Evolutionary conservation across 2,888 invertebrate species (phyloP), one percentile per base, ranked within the genome.

Genomic region (Ectobius pallidus): DNA sequence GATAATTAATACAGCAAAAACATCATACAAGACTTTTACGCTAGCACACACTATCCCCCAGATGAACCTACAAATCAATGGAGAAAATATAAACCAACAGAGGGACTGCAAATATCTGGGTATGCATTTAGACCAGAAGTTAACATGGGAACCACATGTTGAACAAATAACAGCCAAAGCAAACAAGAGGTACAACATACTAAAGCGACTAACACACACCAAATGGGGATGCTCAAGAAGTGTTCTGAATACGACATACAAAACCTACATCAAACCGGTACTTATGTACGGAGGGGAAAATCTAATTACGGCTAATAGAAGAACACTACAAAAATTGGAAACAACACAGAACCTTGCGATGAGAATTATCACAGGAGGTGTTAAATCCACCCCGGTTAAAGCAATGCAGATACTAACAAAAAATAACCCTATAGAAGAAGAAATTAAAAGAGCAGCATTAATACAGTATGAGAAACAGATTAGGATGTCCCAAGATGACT

Each of bases 381-480:
- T 39, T 39, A 39, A 39, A 39, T 39, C 39, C 39, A 39, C 39
- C 39, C 39, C 39, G 7, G 14, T 39, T 39, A 39, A 39, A 39
- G 39, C 39, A 6, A 39, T 39, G 39, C 39, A 39, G 14, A 39
- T 39, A 39, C 39, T 39, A 39, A 14, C 14, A 6, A 39, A 39
- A 39, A 39, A 39, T 39, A 39, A 39, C 39, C 39, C 39, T 6
- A 9, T 39, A 6, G n/a, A 49, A 49, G 11, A 49, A 49, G 49
- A 49, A 49, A 49, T 49, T n/a, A 6, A 49, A 18, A 49, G 16
- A 49, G 42, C 49, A 49, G n/a, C 49, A n/a, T 14, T 49, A n/a
- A 49, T 49, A 49, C 49, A 49, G n/a, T 49, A 49, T 49, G 49
- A 49, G 49, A 49, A 49, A 49, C 49, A 14, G 20, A 49, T 49